These are phyloP conservation scores for Aplocera efformata DNA, from an alignment of 2,888 invertebrate genomes.

Conservation along the genomic window DNA sequence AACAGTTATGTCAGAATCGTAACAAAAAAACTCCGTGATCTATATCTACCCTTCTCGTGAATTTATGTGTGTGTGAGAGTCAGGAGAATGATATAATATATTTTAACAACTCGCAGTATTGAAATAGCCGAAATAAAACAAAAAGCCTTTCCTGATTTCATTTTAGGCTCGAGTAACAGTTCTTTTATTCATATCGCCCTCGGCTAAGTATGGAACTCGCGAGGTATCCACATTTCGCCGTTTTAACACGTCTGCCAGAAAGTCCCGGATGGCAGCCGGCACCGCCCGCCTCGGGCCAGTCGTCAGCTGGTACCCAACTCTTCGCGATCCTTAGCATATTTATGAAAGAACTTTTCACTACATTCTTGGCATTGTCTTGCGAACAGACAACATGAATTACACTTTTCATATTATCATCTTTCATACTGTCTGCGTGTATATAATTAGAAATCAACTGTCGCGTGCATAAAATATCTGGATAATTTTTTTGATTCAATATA, in stretches of 20 bases:
- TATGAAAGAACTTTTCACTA: conserved; percentile 75
- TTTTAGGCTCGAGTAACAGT: conserved; percentile 34
- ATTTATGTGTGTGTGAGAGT: too few relatives aligned
- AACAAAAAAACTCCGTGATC: too few relatives aligned
- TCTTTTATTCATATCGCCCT: conserved; percentile 54
- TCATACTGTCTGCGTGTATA: too few relatives aligned
- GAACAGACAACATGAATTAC: conserved; percentile 18
- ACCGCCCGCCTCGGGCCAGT: conserved; percentile 61
- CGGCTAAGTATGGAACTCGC: conserved; percentile 61
- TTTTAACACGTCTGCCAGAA: conserved; percentile 73
- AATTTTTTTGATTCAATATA: too few relatives aligned
- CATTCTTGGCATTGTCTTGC: conserved; percentile 63
- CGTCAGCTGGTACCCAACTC: conserved; percentile 69
- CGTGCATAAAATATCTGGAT: too few relatives aligned
- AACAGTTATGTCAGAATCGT: too few relatives aligned
- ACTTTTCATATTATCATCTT: too few relatives aligned
- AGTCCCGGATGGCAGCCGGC: conserved; percentile 54
- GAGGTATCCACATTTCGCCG: conserved; percentile 63
- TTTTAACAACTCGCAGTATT: background rate
- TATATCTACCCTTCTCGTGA: too few relatives aligned
- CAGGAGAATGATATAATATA: too few relatives aligned
- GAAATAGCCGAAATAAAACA: conserved; percentile 17
- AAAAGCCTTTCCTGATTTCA: conserved; percentile 24
- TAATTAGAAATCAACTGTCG: too few relatives aligned
- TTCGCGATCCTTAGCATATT: conserved; percentile 61